Evolutionary conservation across 2,888 invertebrate species (phyloP).

Genomic region (Heliconius erato): DNA sequence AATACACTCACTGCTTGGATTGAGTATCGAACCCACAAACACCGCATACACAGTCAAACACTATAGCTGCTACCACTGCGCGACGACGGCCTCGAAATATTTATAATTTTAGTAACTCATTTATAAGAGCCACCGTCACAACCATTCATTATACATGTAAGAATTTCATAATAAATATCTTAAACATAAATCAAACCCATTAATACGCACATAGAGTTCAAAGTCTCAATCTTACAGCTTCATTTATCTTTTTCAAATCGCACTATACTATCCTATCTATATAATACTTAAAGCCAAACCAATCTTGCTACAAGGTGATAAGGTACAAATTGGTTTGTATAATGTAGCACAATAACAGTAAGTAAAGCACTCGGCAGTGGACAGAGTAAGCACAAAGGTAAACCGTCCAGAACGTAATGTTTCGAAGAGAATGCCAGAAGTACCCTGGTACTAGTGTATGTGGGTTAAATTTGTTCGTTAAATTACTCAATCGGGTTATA

Average conservation of each 20-base stretch:
- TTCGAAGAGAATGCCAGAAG: slow-evolving; percentile 21
- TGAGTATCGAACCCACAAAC: too few relatives aligned
- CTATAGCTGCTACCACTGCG: too few relatives aligned
- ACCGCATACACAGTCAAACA: too few relatives aligned
- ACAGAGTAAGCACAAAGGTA: slow-evolving; percentile 45
- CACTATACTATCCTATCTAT: not conserved
- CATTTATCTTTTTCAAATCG: slow-evolving; percentile 33
- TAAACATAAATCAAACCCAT: slow-evolving; percentile 20
- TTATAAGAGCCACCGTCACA: not conserved
- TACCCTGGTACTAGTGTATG: not conserved
- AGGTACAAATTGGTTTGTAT: not conserved
- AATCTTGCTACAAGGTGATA: not conserved
- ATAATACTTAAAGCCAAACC: not conserved
- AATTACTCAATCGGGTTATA: not conserved
- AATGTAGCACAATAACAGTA: slow-evolving; percentile 32
- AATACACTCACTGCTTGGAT: too few relatives aligned
- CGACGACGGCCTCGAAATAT: too few relatives aligned
- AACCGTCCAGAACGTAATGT: slow-evolving; percentile 52
- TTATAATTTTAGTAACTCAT: too few relatives aligned
- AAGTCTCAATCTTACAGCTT: slow-evolving; percentile 19
- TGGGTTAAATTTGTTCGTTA: not conserved
- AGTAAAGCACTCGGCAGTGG: slow-evolving; percentile 44
- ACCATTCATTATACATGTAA: slow-evolving; percentile 11
- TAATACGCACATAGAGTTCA: slow-evolving; percentile 4
- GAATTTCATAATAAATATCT: not conserved